These are phyloP conservation scores for Carassius auratus DNA, from an alignment of 2,113 vertebrate species.

Conservation along the genomic window DNA sequence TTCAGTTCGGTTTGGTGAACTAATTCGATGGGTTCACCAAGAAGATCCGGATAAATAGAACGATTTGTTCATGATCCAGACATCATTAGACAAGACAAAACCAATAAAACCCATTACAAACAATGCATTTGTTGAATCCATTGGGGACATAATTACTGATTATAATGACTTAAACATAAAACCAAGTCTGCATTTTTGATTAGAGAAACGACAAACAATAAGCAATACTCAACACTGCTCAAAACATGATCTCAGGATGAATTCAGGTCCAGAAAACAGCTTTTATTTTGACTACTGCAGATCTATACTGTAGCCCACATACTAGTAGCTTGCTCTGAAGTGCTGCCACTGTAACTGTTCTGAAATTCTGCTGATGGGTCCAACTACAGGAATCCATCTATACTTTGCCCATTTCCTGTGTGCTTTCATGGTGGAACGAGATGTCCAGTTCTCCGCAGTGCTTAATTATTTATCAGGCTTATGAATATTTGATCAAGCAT, in stretches of 20 bases:
- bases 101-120: too few species aligned
- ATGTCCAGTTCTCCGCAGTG: conserved; percentile 55
- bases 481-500: conserved; percentile 74
- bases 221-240: too few species aligned
- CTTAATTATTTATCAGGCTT: conserved; percentile 72
- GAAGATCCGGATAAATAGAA: too few species aligned
- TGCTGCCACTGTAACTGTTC: background rate
- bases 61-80: too few species aligned
- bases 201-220: too few species aligned
- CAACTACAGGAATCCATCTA: background rate
- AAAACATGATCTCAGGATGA: background rate
- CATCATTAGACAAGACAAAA: too few species aligned
- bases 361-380: background rate
- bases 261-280: background rate
- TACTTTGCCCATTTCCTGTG: conserved; percentile 9
- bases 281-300: background rate
- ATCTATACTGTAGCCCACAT: background rate
- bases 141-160: too few species aligned
- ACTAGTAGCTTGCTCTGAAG: background rate
- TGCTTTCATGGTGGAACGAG: conserved; percentile 45
- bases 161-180: too few species aligned
- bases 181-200: too few species aligned
- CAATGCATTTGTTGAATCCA: too few species aligned
- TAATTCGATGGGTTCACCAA: too few species aligned
- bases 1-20: too few species aligned